Conservation (phyloP, 2,797 vertebrate species). For the Benthosema pterotum region DNA sequence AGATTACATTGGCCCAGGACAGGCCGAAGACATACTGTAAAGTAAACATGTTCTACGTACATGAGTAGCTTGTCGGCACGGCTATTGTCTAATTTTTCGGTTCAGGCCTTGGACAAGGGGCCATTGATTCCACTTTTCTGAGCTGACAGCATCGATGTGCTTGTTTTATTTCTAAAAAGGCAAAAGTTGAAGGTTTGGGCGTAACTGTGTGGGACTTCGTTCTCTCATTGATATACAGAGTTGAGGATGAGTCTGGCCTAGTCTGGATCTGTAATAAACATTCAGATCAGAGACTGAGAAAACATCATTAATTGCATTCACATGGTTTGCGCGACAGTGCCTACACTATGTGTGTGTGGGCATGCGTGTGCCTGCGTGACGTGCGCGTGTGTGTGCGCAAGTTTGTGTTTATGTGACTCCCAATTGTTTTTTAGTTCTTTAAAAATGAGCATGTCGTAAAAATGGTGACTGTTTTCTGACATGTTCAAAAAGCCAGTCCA, state of each 20-base stretch:
- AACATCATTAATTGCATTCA: slow-evolving; percentile 37
- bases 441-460: slow-evolving; percentile 23
- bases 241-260: slow-evolving; percentile 17
- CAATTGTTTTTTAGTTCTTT: slow-evolving; percentile 21
- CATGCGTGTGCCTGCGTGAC: slow-evolving; percentile 4
- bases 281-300: slow-evolving; percentile 31
- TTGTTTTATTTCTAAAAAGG: slow-evolving; percentile 10
- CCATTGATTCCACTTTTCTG: slow-evolving; percentile 3
- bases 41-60: slow-evolving; percentile 9
- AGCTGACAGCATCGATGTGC: slow-evolving; percentile 16
- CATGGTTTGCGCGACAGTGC: slow-evolving; percentile 31
- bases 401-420: slow-evolving; percentile 10
- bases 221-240: slow-evolving; percentile 27
- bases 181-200: slow-evolving; percentile 16
- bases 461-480: slow-evolving; percentile 16
- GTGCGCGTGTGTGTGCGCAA: not conserved
- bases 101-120: slow-evolving; percentile 11
- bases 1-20: slow-evolving; percentile 35
- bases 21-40: slow-evolving; percentile 1
- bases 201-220: slow-evolving; percentile 24
- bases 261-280: slow-evolving; percentile 34
- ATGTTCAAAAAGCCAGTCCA: slow-evolving; percentile 4
- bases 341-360: slow-evolving; percentile 7
- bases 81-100: slow-evolving; percentile 11
- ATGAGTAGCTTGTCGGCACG: slow-evolving; percentile 18